These are phyloP conservation scores for Ophioninae sp. DNA, from an alignment of 2,888 invertebrate genomes.

Conservation along the genomic window DNA sequence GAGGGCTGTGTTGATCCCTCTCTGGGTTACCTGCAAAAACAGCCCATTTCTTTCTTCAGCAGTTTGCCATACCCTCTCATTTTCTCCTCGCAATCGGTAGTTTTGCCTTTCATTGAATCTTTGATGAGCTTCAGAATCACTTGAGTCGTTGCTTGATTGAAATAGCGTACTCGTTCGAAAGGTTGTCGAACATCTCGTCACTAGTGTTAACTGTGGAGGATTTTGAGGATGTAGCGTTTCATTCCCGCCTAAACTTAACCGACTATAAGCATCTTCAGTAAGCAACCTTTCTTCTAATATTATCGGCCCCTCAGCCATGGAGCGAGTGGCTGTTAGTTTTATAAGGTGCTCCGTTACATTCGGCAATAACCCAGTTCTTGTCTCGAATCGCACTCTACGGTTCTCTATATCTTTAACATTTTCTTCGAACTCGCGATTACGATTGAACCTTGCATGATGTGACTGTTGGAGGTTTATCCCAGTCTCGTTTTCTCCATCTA, in stretches of 20 bases:
- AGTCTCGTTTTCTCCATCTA: not conserved
- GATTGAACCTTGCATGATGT: not conserved
- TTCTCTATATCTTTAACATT: not conserved
- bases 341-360: not conserved
- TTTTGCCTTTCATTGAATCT: constrained; percentile 9
- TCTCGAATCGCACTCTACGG: constrained; percentile 4
- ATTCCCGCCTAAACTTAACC: not conserved
- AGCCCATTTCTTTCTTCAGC: too few species aligned
- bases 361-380: not conserved
- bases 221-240: not conserved
- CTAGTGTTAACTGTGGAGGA: not conserved
- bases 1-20: too few species aligned
- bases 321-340: constrained; percentile 4
- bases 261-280: constrained; percentile 14
- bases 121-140: constrained; percentile 1
- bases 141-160: constrained; percentile 11
- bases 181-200: not conserved
- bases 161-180: not conserved
- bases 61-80: not conserved
- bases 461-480: not conserved
- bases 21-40: not conserved
- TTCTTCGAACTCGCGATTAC: not conserved
- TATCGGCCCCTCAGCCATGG: not conserved
- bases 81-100: not conserved
- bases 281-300: constrained; percentile 3